phyloP scores from a whole-genome alignment of 92 coral and sea anemone genomes.

The Pocillopora meandrina region DNA sequence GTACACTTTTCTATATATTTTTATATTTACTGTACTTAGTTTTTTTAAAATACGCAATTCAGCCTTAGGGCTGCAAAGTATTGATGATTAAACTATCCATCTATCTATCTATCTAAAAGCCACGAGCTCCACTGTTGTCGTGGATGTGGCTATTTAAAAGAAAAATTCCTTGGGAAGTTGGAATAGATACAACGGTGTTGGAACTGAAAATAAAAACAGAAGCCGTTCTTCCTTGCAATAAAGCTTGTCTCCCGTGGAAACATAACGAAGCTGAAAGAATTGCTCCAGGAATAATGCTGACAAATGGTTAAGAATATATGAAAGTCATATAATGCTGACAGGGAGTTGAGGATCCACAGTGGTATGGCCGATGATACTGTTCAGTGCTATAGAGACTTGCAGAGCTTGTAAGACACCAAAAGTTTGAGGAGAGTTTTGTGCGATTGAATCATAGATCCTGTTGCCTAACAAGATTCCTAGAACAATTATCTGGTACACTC shows the following conservation, averaged over 20 bases:
- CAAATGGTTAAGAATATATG: too few relatives aligned
- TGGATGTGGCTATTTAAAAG: slow-evolving; percentile 49
- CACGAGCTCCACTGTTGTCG: slow-evolving; percentile 42
- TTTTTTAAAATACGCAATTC: too few relatives aligned
- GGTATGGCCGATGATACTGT: slow-evolving; percentile 20
- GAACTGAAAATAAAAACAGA: slow-evolving; percentile 25
- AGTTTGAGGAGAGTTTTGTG: slow-evolving; percentile 7
- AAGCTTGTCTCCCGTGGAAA: slow-evolving; percentile 30
- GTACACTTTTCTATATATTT: too few relatives aligned
- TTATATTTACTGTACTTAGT: too few relatives aligned
- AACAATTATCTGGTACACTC: slow-evolving; percentile 22
- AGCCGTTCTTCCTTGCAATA: slow-evolving; percentile 20
- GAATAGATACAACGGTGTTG: slow-evolving; percentile 41
- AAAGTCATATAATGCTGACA: not conserved
- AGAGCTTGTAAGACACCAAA: slow-evolving; percentile 27
- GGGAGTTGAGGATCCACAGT: slow-evolving; percentile 35
- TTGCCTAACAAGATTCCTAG: slow-evolving; percentile 22
- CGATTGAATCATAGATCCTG: slow-evolving; percentile 15
- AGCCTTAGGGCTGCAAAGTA: too few relatives aligned
- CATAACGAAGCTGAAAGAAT: slow-evolving; percentile 39
- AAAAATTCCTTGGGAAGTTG: slow-evolving; percentile 34
- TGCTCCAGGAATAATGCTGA: slow-evolving; percentile 30
- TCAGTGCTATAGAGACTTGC: slow-evolving; percentile 2
- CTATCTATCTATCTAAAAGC: not conserved
- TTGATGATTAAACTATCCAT: too few relatives aligned